A percentile compares a stretch with the other conserved stretches of the same genome.
Evolutionary conservation across 2,797 vertebrate species (phyloP).

Genomic region (Halcyon chelicuti): DNA sequence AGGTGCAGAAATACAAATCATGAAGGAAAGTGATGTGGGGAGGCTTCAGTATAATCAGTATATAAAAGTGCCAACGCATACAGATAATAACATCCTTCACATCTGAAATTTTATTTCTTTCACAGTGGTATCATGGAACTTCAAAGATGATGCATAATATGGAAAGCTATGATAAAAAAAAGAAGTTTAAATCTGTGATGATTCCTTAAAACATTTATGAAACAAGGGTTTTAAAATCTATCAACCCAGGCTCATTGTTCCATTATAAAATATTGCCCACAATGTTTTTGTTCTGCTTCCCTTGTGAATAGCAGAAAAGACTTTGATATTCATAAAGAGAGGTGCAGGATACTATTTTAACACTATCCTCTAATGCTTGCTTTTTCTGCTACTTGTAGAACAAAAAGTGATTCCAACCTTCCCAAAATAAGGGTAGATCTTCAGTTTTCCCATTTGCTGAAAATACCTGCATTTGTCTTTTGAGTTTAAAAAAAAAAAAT

Average conservation of each 20-base stretch:
- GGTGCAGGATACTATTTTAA: not conserved
- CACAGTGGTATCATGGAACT: not conserved
- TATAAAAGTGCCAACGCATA: not conserved
- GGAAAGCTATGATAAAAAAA: not conserved
- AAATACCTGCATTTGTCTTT: not conserved
- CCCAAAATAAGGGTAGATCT: not conserved
- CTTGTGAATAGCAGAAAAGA: slow-evolving; percentile 16
- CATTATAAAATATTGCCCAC: slow-evolving; percentile 24
- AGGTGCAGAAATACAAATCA: not conserved
- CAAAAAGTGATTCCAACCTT: not conserved
- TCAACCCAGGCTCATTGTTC: not conserved
- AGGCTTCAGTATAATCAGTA: not conserved
- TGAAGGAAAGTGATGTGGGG: not conserved
- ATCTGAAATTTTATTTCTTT: not conserved
- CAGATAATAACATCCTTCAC: not conserved
- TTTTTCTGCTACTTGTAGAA: not conserved
- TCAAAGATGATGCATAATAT: not conserved
- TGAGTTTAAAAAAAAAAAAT: not conserved
- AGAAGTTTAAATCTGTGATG: not conserved
- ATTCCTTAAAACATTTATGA: slow-evolving; percentile 19
- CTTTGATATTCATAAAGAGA: not conserved
- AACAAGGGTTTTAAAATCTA: not conserved
- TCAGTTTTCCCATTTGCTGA: not conserved
- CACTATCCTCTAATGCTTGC: not conserved
- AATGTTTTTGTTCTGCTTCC: slow-evolving; percentile 17